Base-by-base conservation (phyloP, 2,113 vertebrate species). In the Paradisaea rubra region DNA sequence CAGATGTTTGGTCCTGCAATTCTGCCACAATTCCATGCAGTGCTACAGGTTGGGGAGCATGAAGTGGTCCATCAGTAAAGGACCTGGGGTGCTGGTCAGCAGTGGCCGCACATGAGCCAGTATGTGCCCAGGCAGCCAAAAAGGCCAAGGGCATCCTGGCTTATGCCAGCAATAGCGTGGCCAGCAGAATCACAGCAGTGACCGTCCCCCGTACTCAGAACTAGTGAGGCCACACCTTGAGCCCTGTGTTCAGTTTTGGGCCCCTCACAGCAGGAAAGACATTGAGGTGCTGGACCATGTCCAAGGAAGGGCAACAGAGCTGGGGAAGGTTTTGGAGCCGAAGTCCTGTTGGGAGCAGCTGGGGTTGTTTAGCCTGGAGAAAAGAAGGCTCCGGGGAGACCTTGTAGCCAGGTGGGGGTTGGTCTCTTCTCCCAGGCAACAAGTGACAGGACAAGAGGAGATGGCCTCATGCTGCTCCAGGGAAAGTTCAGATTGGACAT, bases 121-220 rank as follows among this genome's bases (percentile, higher is more conserved):
- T 0, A 0, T 50, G 31, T 31, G 21, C 45, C 13, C 4, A 52
- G 14, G 27, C 37, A 10, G 33, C 33, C 45, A 69, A 59, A 37
- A 60, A 33, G 37, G 33, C 71, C 27, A 77, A 10, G 3, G 6
- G 15, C 33, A 44, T 77, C 53, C 45, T 77, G 33, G 53, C 27
- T 31, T 28, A 9, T 19, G 5, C 27, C 39, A 53, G 33, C 19
- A 33, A 15, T 7, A 60, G 5, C 10, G 14, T 52, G 25, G 39
- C 20, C 21, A 33, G 9, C 31, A 68, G 83, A 59, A 59, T 35
- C 25, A 25, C 17, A 31, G 30, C 13, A 27, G 27, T 31, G 27
- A 9, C 39, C 5, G 3, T 35, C 10, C 11, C 37, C 31, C 0
- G 11, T 44, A 9, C 44, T 37, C 0, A 0, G 31, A 42, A 15